Evolutionary conservation across 2,888 invertebrate species (phyloP).

Genomic region (Alviniconcha strummeri): DNA sequence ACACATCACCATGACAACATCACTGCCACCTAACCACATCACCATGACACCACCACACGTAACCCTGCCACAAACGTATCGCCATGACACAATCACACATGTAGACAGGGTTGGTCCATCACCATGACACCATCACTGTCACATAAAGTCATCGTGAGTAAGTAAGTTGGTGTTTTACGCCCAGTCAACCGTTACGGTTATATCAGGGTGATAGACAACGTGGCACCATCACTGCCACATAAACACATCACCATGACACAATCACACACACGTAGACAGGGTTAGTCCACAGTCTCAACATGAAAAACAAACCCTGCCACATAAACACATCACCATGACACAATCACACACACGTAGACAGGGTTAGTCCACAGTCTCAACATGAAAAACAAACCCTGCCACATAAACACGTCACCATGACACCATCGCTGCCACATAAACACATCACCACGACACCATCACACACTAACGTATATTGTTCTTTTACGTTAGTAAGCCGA

Average conservation of each 20-base stretch:
- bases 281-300: conserved; percentile 42
- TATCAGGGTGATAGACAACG: conserved; percentile 45
- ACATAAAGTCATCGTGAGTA: too few relatives aligned
- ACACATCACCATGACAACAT: conserved; percentile 30
- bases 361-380: too few relatives aligned
- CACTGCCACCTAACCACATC: conserved; percentile 41
- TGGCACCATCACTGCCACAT: conserved; percentile 7
- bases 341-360: too few relatives aligned
- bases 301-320: conserved; percentile 44
- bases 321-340: background rate
- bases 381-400: too few relatives aligned
- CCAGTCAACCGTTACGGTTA: too few relatives aligned
- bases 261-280: conserved; percentile 45
- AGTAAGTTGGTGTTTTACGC: too few relatives aligned
- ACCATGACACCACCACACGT: too few relatives aligned
- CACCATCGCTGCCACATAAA: too few relatives aligned
- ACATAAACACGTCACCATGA: too few relatives aligned
- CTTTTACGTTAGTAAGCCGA: too few relatives aligned
- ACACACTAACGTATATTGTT: background rate
- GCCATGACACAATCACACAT: conserved; percentile 32
- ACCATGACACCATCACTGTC: too few relatives aligned
- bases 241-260: conserved; percentile 15
- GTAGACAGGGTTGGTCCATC: conserved; percentile 46
- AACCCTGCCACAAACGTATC: background rate
- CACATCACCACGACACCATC: conserved; percentile 17